A percentile compares a stretch with the other conserved stretches of the same genome.
Conservation (phyloP, 2,113 vertebrate genomes). For the Rhinoderma darwinii region DNA sequence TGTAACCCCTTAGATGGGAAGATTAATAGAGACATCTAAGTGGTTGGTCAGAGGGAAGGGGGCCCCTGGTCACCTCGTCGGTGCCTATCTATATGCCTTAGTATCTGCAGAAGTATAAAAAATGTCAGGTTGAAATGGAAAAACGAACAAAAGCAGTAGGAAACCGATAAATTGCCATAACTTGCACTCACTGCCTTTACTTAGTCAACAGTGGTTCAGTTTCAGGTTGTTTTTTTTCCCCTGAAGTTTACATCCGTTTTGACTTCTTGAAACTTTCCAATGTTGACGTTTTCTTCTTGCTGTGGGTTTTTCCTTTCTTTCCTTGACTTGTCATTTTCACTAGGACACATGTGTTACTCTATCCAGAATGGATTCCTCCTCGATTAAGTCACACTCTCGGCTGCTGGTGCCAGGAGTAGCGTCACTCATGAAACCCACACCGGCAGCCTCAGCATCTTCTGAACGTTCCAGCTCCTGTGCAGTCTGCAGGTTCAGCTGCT, state of each 20-base stretch:
- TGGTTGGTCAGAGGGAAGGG: too few relatives aligned
- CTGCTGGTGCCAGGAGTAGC: constrained; percentile 20
- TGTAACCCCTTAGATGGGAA: too few relatives aligned
- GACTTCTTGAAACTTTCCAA: not conserved
- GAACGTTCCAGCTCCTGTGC: constrained; percentile 7
- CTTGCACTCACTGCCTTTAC: too few relatives aligned
- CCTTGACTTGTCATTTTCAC: constrained; percentile 15
- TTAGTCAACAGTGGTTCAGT: too few relatives aligned
- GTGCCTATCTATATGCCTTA: too few relatives aligned
- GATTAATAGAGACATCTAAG: too few relatives aligned
- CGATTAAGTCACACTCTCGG: not conserved
- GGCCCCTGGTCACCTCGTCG: too few relatives aligned
- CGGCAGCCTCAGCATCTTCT: constrained; percentile 38
- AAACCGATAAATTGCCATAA: too few relatives aligned
- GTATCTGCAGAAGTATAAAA: too few relatives aligned
- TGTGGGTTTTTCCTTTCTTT: too few relatives aligned
- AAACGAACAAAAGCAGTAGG: too few relatives aligned
- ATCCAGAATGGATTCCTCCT: constrained; percentile 6
- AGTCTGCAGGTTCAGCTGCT: constrained; percentile 47
- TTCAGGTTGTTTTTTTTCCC: not conserved
- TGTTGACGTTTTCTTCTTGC: not conserved
- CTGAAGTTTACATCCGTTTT: not conserved
- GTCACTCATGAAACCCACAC: constrained; percentile 30
- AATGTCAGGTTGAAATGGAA: too few relatives aligned
- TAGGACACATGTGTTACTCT: constrained; percentile 23